Conservation (phyloP, 2,797 vertebrate genomes). For the Neosilurus hyrtlii region DNA sequence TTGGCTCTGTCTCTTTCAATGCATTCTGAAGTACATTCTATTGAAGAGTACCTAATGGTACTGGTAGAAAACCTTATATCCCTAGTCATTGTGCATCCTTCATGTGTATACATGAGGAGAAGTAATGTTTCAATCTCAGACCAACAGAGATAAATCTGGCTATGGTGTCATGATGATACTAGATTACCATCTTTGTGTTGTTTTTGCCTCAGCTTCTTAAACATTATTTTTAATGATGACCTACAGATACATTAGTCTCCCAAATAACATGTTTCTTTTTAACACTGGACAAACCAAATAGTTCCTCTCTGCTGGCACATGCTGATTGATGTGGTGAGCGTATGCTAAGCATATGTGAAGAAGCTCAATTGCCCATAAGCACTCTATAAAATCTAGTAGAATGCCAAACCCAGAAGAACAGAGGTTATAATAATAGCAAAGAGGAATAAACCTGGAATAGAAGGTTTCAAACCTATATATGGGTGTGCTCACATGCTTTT, state of each 20-base stretch:
- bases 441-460: neutral
- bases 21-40: neutral
- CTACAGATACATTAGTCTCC: neutral
- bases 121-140: neutral
- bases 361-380: neutral
- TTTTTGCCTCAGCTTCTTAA: neutral
- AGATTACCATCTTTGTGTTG: neutral
- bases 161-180: neutral
- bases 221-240: neutral
- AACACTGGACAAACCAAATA: neutral
- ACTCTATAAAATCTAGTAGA: neutral
- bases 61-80: neutral
- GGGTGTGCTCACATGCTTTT: neutral
- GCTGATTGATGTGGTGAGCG: neutral
- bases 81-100: neutral
- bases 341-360: neutral
- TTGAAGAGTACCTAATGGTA: neutral
- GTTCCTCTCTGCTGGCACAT: neutral
- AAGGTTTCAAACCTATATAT: neutral
- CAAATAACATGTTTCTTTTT: neutral
- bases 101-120: too few relatives aligned
- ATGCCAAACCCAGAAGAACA: neutral
- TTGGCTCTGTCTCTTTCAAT: neutral
- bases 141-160: neutral
- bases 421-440: neutral